phyloP scores from a whole-genome alignment of 2,113 vertebrate species.

The Calyptommatus sinebrachiatus region DNA sequence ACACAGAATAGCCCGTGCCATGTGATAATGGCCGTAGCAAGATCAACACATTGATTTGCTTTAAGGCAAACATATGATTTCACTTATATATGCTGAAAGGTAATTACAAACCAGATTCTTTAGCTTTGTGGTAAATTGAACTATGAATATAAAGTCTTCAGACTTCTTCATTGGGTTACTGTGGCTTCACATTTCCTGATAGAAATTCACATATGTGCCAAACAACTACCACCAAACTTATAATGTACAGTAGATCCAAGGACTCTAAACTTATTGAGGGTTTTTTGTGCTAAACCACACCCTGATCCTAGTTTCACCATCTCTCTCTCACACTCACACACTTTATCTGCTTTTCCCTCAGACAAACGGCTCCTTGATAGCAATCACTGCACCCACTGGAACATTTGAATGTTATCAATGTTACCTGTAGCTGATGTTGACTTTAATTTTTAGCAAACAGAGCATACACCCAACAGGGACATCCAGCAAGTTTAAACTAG shows the following conservation, averaged over 20 bases:
- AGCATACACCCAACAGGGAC: slow-evolving; percentile 46
- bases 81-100: neutral
- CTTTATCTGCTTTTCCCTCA: slow-evolving; percentile 51
- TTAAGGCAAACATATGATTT: no score
- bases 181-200: neutral
- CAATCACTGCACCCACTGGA: slow-evolving; percentile 21
- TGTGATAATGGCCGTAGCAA: no score
- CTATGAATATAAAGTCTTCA: accelerated
- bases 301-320: slow-evolving; percentile 47
- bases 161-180: neutral
- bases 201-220: neutral
- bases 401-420: slow-evolving; percentile 67
- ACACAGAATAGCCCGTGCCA: no score
- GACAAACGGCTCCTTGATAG: slow-evolving; percentile 54
- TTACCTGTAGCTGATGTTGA: slow-evolving; percentile 47
- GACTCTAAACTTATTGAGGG: neutral
- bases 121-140: neutral
- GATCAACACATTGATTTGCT: no score
- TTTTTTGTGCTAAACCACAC: slow-evolving; percentile 26
- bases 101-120: neutral
- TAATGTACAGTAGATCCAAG: neutral
- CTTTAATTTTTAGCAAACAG: slow-evolving; percentile 64
- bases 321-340: slow-evolving; percentile 22
- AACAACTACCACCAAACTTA: neutral
- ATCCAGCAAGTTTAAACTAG: slow-evolving; percentile 37